Percentiles rank a stretch among this genome's conserved stretches.
phyloP scores from a whole-genome alignment of 2,888 invertebrate genomes.

The Pristionchus mayeri region DNA sequence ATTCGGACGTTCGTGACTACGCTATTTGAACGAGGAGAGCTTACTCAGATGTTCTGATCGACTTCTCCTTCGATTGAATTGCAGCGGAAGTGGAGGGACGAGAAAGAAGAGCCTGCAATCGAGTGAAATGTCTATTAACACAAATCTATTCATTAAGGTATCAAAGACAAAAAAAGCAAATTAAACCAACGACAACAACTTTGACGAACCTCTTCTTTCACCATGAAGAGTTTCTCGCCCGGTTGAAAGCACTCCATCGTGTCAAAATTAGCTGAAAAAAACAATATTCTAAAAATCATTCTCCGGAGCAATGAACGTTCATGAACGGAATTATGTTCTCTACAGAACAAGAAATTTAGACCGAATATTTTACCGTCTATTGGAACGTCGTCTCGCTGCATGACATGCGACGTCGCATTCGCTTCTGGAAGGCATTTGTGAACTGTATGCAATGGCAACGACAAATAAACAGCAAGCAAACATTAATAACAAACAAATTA shows the following conservation, averaged over 20 bases:
- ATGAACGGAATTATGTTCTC: too few species aligned
- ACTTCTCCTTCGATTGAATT: neutral
- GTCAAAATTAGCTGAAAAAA: neutral
- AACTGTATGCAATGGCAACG: too few species aligned
- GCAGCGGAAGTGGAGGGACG: conserved; percentile 1
- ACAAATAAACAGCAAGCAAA: neutral
- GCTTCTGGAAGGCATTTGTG: neutral
- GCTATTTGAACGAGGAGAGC: neutral
- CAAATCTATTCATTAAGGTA: neutral
- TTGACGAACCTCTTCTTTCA: neutral
- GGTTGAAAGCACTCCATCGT: neutral
- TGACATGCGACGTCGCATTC: neutral
- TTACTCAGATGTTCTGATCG: neutral
- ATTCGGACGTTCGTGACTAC: too few species aligned
- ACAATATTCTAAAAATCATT: neutral
- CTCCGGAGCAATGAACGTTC: neutral
- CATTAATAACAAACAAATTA: neutral
- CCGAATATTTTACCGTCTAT: neutral
- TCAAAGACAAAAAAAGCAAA: neutral
- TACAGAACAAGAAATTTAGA: neutral
- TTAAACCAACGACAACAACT: too few species aligned
- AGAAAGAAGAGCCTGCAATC: neutral
- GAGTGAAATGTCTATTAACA: too few species aligned
- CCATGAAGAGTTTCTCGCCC: neutral
- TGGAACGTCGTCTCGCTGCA: neutral